Percentiles rank a stretch among this genome's conserved stretches.
These are phyloP conservation scores for Meganola albula DNA, from an alignment of 2,888 invertebrate species.

Conservation along the genomic window DNA sequence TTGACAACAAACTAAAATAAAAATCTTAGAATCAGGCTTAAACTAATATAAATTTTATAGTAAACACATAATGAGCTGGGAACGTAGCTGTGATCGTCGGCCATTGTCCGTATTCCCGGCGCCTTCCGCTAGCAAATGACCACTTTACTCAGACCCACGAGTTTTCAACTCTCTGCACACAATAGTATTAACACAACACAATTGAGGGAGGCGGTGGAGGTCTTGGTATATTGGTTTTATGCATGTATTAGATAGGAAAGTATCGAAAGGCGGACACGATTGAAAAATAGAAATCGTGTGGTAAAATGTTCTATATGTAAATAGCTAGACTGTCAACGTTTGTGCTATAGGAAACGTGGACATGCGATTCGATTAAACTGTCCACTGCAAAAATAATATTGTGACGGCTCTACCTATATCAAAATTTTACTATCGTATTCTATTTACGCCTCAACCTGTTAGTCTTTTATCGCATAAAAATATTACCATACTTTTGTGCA, in stretches of 20 bases:
- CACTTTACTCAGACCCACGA: conserved; percentile 46
- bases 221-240: conserved; percentile 38
- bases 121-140: conserved; percentile 61
- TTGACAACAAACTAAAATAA: too few species aligned
- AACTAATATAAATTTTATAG: conserved; percentile 56
- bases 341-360: conserved; percentile 34
- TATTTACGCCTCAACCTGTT: too few species aligned
- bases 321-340: conserved; percentile 44
- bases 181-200: conserved; percentile 32
- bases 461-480: too few species aligned
- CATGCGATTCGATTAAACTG: conserved; percentile 25
- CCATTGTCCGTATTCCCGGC: conserved; percentile 66
- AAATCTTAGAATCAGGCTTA: conserved; percentile 37
- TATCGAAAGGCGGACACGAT: conserved; percentile 71
- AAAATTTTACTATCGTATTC: too few species aligned
- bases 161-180: conserved; percentile 41
- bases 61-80: conserved; percentile 72
- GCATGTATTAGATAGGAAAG: conserved; percentile 61
- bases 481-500: too few species aligned
- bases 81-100: conserved; percentile 64
- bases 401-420: too few species aligned
- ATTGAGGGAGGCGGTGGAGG: conserved; percentile 36
- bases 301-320: conserved; percentile 49
- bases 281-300: conserved; percentile 71
- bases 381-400: too few species aligned